phyloP scores from a whole-genome alignment of 2,888 invertebrate genomes.

The Aproaerema taeniolella region DNA sequence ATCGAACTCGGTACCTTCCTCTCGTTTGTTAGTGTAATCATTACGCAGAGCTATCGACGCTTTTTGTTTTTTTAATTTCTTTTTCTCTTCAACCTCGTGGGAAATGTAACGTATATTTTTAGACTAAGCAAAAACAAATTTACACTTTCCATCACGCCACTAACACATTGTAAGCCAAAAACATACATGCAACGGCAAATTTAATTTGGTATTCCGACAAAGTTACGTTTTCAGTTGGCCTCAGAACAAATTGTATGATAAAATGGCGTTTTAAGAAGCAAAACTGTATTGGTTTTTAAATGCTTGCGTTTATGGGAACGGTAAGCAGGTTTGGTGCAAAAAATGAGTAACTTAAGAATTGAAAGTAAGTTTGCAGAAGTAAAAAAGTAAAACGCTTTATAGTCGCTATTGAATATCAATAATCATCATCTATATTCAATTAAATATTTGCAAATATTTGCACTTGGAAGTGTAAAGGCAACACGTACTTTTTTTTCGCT shows the following conservation, averaged over 20 bases:
- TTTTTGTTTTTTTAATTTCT: background rate
- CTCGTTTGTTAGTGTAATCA: too few relatives aligned
- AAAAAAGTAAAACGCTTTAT: too few relatives aligned
- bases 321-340: background rate
- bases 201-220: background rate
- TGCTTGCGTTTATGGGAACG: background rate
- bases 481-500: too few relatives aligned
- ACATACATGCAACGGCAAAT: background rate
- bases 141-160: too few relatives aligned
- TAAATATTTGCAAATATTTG: too few relatives aligned
- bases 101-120: conserved; percentile 1
- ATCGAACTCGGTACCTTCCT: too few relatives aligned
- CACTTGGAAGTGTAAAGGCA: too few relatives aligned
- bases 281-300: background rate
- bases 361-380: too few relatives aligned
- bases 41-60: too few relatives aligned
- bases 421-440: too few relatives aligned
- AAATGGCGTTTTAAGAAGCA: background rate
- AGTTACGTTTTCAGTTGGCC: background rate
- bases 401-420: too few relatives aligned
- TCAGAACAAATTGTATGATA: background rate
- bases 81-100: background rate
- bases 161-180: too few relatives aligned
- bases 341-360: background rate
- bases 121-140: background rate